A percentile compares a stretch with the other conserved stretches of the same genome.
These are phyloP conservation scores for Empis stercorea DNA, from an alignment of 2,888 invertebrate species.

Conservation along the genomic window DNA sequence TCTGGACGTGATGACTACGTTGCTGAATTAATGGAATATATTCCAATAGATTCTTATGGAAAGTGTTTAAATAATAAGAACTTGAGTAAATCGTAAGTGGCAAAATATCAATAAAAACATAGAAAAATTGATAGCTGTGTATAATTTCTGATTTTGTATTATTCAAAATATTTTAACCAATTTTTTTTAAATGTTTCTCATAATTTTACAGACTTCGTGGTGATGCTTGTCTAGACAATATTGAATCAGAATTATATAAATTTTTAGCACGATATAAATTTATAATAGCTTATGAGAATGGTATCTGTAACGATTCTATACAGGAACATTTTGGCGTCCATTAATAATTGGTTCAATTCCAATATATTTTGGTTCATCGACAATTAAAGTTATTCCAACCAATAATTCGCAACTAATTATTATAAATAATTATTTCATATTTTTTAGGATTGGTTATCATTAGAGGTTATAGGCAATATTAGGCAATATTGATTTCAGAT, in stretches of 20 bases:
- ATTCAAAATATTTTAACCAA: too few relatives aligned
- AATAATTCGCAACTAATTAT: background rate
- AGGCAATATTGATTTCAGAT: slow-evolving; percentile 57
- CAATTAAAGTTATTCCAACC: slow-evolving; percentile 35
- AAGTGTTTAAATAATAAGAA: slow-evolving; percentile 62
- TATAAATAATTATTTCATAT: slow-evolving; percentile 14
- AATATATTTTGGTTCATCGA: slow-evolving; percentile 67
- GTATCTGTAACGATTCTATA: slow-evolving; percentile 73
- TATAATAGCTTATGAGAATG: slow-evolving; percentile 73
- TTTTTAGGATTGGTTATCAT: slow-evolving; percentile 62
- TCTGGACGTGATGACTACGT: slow-evolving; percentile 65
- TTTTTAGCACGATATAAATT: slow-evolving; percentile 66
- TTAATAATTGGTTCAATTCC: slow-evolving; percentile 67
- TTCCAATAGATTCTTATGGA: slow-evolving; percentile 67
- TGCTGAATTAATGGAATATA: slow-evolving; percentile 55
- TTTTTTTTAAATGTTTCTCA: too few relatives aligned
- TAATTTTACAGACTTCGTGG: slow-evolving; percentile 28
- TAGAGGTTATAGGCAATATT: slow-evolving; percentile 51
- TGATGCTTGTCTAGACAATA: slow-evolving; percentile 47
- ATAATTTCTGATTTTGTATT: slow-evolving; percentile 8
- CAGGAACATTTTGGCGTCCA: slow-evolving; percentile 78
- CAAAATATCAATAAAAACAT: too few relatives aligned
- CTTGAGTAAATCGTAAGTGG: slow-evolving; percentile 46
- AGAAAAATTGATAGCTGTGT: too few relatives aligned
- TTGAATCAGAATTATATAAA: slow-evolving; percentile 47